Conservation (phyloP, 2,797 vertebrate genomes). For the Pangasius sanitwongsei region DNA sequence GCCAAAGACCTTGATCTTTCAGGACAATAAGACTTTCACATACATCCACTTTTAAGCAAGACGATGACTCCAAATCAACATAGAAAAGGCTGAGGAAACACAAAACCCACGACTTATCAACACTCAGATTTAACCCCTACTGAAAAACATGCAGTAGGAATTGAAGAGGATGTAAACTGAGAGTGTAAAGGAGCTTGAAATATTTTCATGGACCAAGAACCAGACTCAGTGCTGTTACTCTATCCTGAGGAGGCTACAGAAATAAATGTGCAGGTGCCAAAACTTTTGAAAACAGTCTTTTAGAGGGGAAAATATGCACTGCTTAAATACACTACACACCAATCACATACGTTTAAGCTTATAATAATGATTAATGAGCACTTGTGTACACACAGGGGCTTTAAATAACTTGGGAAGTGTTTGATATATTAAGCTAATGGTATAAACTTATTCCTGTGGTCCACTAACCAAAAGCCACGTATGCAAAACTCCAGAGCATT, state of each 20-base stretch:
- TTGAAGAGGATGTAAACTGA: background rate
- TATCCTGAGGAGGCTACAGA: background rate
- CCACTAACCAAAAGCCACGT: conserved; percentile 70
- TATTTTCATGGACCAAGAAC: background rate
- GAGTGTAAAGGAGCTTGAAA: background rate
- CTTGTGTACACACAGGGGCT: background rate
- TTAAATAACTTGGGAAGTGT: background rate
- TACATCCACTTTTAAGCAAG: background rate
- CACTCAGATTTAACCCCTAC: too few species aligned
- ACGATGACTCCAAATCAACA: background rate
- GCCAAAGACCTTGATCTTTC: too few species aligned
- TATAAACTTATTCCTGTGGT: background rate
- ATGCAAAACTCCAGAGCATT: conserved; percentile 48
- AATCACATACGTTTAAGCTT: background rate
- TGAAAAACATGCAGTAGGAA: background rate
- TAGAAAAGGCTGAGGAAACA: background rate
- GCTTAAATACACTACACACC: too few species aligned
- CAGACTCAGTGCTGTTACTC: background rate
- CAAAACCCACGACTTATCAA: background rate
- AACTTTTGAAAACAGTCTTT: background rate
- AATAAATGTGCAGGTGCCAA: background rate
- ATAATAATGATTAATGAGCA: background rate
- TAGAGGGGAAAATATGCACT: too few species aligned
- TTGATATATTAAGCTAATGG: background rate
- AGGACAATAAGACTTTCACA: background rate